These are phyloP conservation scores for Thomomys bottae DNA, from an alignment of 2,113 vertebrate species.

Conservation along the genomic window DNA sequence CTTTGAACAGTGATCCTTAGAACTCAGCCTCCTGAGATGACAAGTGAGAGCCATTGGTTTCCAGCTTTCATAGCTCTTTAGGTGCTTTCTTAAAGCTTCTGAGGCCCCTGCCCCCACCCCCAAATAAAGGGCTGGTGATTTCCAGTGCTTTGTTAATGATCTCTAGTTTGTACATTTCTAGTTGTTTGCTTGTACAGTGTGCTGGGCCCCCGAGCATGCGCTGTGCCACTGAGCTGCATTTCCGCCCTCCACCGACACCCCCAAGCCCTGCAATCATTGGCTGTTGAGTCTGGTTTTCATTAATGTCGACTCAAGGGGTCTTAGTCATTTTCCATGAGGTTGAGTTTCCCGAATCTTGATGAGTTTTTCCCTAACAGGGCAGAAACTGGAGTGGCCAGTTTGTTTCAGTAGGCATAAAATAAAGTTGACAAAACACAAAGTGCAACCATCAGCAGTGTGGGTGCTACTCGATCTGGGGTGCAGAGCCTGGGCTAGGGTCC, in stretches of 20 bases:
- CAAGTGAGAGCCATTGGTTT: too few relatives aligned
- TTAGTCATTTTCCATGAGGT: background rate
- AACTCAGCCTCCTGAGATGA: too few relatives aligned
- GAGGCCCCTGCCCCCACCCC: background rate
- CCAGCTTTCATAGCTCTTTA: background rate
- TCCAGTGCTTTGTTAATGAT: background rate
- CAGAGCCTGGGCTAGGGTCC: too few relatives aligned
- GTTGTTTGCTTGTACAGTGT: background rate
- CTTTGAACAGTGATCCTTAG: too few relatives aligned
- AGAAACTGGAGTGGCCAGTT: background rate
- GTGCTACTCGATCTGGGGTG: too few relatives aligned
- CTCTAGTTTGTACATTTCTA: background rate
- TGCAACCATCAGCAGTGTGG: too few relatives aligned
- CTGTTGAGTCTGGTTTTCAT: background rate
- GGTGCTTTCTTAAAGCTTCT: constrained; percentile 21
- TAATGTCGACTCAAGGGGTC: background rate
- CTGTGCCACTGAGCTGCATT: too few relatives aligned
- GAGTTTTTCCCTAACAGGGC: background rate
- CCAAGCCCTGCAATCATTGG: background rate
- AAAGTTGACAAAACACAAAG: background rate
- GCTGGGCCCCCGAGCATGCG: background rate
- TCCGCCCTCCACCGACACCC: too few relatives aligned
- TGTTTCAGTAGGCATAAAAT: background rate
- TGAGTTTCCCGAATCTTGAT: background rate
- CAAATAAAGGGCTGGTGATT: background rate